These are phyloP conservation scores for Acrocephalus scirpaceus DNA, from an alignment of 2,797 vertebrate genomes.

Conservation along the genomic window DNA sequence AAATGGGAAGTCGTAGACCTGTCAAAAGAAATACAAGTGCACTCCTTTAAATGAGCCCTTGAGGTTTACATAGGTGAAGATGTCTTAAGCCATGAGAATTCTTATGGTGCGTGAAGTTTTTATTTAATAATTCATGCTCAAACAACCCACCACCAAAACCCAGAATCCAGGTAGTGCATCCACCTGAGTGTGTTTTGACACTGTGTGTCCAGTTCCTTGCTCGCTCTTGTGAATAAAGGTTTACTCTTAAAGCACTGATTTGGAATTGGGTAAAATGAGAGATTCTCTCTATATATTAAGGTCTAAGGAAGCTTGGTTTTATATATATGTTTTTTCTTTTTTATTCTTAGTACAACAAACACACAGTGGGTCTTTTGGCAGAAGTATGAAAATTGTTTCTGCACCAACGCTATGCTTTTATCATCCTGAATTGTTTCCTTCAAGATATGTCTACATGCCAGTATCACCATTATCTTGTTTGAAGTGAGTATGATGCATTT, in stretches of 20 bases:
- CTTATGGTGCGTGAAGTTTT: neutral
- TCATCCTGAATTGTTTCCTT: neutral
- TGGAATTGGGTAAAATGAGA: neutral
- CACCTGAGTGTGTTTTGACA: neutral
- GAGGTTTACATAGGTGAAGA: neutral
- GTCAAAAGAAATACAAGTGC: neutral
- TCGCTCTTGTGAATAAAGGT: neutral
- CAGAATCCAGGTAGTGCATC: neutral
- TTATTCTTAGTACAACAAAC: neutral
- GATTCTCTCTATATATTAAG: neutral
- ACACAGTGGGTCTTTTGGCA: neutral
- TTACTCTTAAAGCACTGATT: neutral
- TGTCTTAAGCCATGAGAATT: neutral
- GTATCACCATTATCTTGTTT: neutral
- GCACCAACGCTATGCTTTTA: neutral
- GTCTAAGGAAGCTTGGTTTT: neutral
- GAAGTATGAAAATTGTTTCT: neutral
- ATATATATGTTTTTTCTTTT: neutral
- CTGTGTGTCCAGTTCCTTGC: neutral
- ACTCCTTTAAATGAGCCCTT: neutral
- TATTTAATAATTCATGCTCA: neutral
- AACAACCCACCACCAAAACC: neutral
- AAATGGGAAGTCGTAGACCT: neutral
- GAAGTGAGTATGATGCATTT: neutral
- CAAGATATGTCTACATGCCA: neutral